Percentiles rank a stretch among this genome's conserved stretches.
Evolutionary conservation across 2,113 vertebrate species (phyloP).

Genomic region (Gorsachius goisagi): DNA sequence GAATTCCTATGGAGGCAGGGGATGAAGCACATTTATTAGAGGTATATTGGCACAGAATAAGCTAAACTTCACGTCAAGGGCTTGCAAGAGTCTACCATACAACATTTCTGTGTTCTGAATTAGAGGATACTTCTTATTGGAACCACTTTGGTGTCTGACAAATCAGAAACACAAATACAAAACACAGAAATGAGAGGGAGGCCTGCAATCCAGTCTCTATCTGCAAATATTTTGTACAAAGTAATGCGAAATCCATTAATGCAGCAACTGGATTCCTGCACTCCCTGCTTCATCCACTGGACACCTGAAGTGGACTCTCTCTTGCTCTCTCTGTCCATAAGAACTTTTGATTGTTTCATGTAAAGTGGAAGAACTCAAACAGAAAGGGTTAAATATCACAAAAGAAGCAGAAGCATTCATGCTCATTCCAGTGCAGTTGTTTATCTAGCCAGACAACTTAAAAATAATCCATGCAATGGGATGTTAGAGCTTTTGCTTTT

Average conservation of each 20-base stretch:
- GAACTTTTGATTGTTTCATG: background rate
- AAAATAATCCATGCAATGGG: background rate
- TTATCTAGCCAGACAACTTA: background rate
- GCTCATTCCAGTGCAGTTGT: background rate
- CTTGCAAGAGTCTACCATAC: background rate
- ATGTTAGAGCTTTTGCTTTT: background rate
- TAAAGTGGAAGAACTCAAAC: background rate
- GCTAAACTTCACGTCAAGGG: background rate
- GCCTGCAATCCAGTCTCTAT: background rate
- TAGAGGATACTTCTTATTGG: background rate
- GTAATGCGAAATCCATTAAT: background rate
- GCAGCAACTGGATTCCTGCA: background rate
- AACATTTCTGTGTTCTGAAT: background rate
- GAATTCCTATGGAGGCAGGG: background rate
- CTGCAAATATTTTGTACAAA: background rate
- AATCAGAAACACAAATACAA: background rate
- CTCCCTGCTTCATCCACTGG: background rate
- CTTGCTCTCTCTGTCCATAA: background rate
- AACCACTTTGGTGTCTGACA: background rate
- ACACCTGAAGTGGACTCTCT: background rate
- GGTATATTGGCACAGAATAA: background rate
- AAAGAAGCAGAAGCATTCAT: background rate
- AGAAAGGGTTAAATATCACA: background rate
- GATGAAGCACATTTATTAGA: background rate
- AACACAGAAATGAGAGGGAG: background rate